Base-by-base conservation (phyloP, 2,888 invertebrate genomes). In the Dromius quadrimaculatus region DNA sequence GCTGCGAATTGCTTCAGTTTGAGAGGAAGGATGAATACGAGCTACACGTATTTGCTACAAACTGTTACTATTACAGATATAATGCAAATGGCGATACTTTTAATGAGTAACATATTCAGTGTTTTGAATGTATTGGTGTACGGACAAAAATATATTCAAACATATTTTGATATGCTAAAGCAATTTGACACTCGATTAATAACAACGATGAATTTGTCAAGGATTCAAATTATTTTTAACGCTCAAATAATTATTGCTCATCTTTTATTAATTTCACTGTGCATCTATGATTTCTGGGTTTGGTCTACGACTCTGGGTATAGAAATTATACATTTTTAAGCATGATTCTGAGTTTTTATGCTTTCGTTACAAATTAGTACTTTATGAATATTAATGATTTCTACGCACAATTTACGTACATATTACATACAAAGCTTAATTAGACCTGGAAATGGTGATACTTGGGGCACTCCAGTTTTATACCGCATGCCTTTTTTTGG, bases 51-150 rank as follows among this genome's bases (percentile, higher is more conserved):
- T 36, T 50, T 70, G 17, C 5, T 62, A 13, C 47, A 70, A 34
- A 70, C 70, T 15, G 62, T 70, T 36, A 32, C 32, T 13, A 70
- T 70, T 13, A 70, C 70, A 1, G 70, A 70, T 47, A 17, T 62
- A 8, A 70, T 70, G 9, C 61, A 70, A 36, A 9, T 32, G 13
- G 15, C 9, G 15, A 8, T 45, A 15, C 17, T 62, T 9, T 38
- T 70, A 11, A 13, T 62, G 0, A 32, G 43, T n/a, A 70, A 70
- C 47, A 38, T 70, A 9, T 70, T 23, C 38, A 41, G 45, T 22
- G 23, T 70, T 9, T 0, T 36, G 2, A 61, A 70, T 23, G 19
- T 61, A n/a, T 36, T 70, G n/a, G 47, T 19, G 5, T 50, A 8
- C 28, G 70, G 70, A 6, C 36, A 62, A 20, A 34, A 23, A 23